Evolutionary conservation across 2,113 vertebrate genomes (phyloP).

Genomic region (Hiodon tergisus): DNA sequence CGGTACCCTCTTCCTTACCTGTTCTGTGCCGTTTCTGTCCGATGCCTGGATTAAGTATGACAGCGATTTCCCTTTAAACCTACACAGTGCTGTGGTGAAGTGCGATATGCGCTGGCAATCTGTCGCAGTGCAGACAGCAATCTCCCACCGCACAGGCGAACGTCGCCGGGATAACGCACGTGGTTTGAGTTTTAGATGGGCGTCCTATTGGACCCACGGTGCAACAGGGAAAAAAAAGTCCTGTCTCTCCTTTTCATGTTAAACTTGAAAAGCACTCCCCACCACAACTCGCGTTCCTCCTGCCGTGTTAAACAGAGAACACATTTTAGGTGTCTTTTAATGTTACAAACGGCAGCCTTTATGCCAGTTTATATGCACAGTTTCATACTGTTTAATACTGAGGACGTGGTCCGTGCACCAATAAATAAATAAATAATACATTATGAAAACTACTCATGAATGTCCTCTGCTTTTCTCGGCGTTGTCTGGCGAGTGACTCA

Average conservation of each 20-base stretch:
- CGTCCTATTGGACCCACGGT: constrained; percentile 33
- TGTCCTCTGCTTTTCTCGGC: constrained; percentile 35
- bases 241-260: constrained; percentile 10
- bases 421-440: constrained; percentile 15
- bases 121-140: constrained; percentile 65
- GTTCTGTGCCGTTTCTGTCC: constrained; percentile 39
- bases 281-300: neutral
- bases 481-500: constrained; percentile 48
- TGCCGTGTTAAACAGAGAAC: constrained; percentile 12
- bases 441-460: constrained; percentile 36
- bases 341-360: constrained; percentile 40
- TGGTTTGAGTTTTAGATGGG: constrained; percentile 52
- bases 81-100: constrained; percentile 40
- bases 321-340: constrained; percentile 26
- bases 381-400: constrained; percentile 33
- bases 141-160: constrained; percentile 58
- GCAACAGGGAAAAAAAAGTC: constrained; percentile 8
- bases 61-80: constrained; percentile 50
- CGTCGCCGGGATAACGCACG: constrained; percentile 55
- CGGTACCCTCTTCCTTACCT: constrained; percentile 21
- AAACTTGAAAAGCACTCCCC: constrained; percentile 13
- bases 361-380: constrained; percentile 23
- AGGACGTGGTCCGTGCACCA: constrained; percentile 30
- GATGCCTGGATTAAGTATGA: constrained; percentile 8
- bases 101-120: constrained; percentile 66